Evolutionary conservation across 2,888 invertebrate genomes (phyloP).

Genomic region (Nomada ruficornis): DNA sequence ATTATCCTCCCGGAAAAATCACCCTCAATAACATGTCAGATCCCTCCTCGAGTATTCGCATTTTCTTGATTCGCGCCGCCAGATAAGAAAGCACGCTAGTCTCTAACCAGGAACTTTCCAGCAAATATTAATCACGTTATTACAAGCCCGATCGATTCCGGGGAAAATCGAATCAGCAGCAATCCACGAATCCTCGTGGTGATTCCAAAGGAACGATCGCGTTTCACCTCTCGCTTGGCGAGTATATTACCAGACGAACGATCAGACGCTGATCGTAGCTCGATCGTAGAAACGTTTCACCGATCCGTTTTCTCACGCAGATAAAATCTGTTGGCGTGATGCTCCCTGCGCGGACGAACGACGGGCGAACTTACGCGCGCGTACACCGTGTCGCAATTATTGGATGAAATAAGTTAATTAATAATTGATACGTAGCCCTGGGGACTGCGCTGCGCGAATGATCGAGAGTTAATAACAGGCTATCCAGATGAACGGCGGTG

Average conservation of each 20-base stretch:
- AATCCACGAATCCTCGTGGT: neutral
- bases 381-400: conserved; percentile 60
- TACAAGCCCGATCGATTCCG: conserved; percentile 1
- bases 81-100: neutral
- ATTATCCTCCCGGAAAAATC: conserved; percentile 1
- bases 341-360: conserved; percentile 9
- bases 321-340: conserved; percentile 57
- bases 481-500: conserved; percentile 34
- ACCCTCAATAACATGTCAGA: neutral
- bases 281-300: conserved; percentile 48
- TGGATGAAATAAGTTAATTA: conserved; percentile 67
- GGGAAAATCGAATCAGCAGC: conserved; percentile 4
- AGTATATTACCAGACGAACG: conserved; percentile 30
- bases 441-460: conserved; percentile 12
- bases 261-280: conserved; percentile 23
- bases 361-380: neutral
- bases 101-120: neutral
- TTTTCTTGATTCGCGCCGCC: neutral
- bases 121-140: conserved; percentile 18
- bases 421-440: conserved; percentile 51
- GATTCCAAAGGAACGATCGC: conserved; percentile 13
- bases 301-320: conserved; percentile 64
- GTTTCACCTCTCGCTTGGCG: conserved; percentile 32
- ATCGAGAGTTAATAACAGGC: conserved; percentile 42
- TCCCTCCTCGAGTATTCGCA: neutral